Evolutionary conservation across 2,797 vertebrate genomes (phyloP).

Genomic region (Knipowitschia caucasica): DNA sequence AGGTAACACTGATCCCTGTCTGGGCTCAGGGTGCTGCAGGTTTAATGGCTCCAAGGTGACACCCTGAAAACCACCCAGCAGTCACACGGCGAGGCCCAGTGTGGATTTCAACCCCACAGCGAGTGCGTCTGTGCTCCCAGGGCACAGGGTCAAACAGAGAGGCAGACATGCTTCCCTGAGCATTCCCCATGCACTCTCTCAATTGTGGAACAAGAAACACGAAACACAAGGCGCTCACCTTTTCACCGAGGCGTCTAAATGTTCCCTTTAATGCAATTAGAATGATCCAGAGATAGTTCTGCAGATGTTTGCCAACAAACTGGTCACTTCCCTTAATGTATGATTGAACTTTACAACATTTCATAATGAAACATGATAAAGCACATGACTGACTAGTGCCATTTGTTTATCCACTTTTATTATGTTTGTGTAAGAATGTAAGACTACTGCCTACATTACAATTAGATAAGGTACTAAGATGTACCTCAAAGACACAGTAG

Average conservation of each 20-base stretch:
- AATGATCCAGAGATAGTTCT: conserved; percentile 66
- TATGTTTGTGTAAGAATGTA: too few species aligned
- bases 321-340: neutral
- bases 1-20: conserved; percentile 76
- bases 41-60: conserved; percentile 73
- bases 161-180: conserved; percentile 79
- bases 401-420: too few species aligned
- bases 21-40: conserved; percentile 62
- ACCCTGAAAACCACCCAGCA: conserved; percentile 74
- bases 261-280: conserved; percentile 76
- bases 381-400: too few species aligned
- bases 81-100: conserved; percentile 59
- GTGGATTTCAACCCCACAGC: conserved; percentile 77
- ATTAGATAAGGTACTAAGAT: too few species aligned
- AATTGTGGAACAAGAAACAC: conserved; percentile 50
- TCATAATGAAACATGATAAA: neutral
- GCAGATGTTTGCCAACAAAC: conserved; percentile 44
- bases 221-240: conserved; percentile 71
- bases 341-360: neutral
- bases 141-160: conserved; percentile 82
- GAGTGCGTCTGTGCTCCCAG: conserved; percentile 64
- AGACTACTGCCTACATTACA: too few species aligned
- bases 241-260: conserved; percentile 72
- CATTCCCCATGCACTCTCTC: conserved; percentile 77
- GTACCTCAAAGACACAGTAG: too few species aligned